Conservation (phyloP, 2,113 vertebrate genomes). For the Scolopax mira region DNA sequence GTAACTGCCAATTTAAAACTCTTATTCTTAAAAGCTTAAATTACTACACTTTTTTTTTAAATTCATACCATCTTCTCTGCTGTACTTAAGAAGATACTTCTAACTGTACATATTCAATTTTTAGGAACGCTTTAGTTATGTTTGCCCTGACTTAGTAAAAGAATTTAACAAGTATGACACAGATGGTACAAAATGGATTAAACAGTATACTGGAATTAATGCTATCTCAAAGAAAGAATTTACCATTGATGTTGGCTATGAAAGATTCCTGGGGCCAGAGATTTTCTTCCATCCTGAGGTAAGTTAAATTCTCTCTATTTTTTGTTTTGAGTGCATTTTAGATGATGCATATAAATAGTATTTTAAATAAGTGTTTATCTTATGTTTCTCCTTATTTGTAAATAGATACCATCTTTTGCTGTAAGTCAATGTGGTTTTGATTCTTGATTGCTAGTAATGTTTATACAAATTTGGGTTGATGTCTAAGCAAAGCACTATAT, state of each 20-base stretch:
- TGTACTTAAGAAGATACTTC: not conserved
- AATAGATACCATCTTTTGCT: not conserved
- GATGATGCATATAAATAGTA: not conserved
- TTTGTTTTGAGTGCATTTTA: not conserved
- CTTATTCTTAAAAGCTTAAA: not conserved
- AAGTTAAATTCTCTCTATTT: not conserved
- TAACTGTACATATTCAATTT: not conserved
- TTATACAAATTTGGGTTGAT: not conserved
- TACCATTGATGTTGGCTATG: constrained; percentile 96
- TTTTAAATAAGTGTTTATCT: not conserved
- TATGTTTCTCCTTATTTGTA: not conserved
- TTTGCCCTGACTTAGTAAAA: constrained; percentile 98
- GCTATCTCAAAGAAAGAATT: constrained; percentile 98
- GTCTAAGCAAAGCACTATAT: not conserved
- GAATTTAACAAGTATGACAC: constrained; percentile 98
- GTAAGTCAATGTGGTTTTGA: not conserved
- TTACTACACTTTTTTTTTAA: not conserved
- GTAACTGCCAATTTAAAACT: not conserved
- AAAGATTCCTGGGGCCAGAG: constrained; percentile 96
- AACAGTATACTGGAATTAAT: constrained; percentile 97
- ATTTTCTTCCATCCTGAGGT: constrained; percentile 99
- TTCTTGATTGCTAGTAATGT: not conserved
- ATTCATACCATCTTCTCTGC: not conserved
- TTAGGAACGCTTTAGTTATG: constrained; percentile 96
- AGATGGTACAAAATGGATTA: constrained; percentile 97